phyloP scores from a whole-genome alignment of 1,140 invertebrate genomes.

The Aphidius ervi region DNA sequence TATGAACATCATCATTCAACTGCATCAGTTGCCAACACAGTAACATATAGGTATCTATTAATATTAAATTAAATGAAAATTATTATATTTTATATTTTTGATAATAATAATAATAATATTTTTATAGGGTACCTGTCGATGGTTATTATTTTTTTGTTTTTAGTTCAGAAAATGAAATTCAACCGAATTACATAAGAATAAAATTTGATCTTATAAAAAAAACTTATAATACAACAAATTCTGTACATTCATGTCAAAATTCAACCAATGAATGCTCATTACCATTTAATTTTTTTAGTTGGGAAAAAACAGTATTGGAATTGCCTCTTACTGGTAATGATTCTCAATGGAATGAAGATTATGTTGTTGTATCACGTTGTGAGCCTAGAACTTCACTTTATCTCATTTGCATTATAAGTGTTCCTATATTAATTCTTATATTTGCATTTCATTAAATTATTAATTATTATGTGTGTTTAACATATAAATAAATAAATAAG shows the following conservation, averaged over 20 bases:
- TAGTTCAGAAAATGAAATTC: slow-evolving; percentile 75
- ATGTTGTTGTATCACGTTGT: slow-evolving; percentile 67
- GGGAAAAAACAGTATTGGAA: slow-evolving; percentile 63
- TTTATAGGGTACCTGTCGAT: slow-evolving; percentile 61
- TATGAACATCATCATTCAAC: slow-evolving; percentile 45
- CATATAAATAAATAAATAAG: too few relatives aligned
- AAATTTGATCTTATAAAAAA: slow-evolving; percentile 68
- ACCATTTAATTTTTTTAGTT: slow-evolving; percentile 64
- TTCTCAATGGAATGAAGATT: slow-evolving; percentile 69
- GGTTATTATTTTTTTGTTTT: slow-evolving; percentile 81
- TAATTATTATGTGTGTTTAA: too few relatives aligned
- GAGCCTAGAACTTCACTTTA: slow-evolving; percentile 70
- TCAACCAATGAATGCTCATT: slow-evolving; percentile 61
- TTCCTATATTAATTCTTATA: slow-evolving; percentile 67
- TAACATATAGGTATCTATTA: slow-evolving; percentile 63
- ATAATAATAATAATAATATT: slow-evolving; percentile 12
- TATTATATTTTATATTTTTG: slow-evolving; percentile 5
- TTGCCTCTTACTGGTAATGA: slow-evolving; percentile 60
- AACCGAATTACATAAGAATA: slow-evolving; percentile 64
- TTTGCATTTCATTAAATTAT: slow-evolving; percentile 63
- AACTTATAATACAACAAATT: slow-evolving; percentile 60
- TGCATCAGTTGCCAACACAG: slow-evolving; percentile 58
- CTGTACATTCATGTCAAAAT: slow-evolving; percentile 59
- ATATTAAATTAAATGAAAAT: slow-evolving; percentile 14
- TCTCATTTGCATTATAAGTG: slow-evolving; percentile 63